Evolutionary conservation across 1,140 invertebrate genomes (phyloP).

Genomic region (Diabrotica undecimpunctata): DNA sequence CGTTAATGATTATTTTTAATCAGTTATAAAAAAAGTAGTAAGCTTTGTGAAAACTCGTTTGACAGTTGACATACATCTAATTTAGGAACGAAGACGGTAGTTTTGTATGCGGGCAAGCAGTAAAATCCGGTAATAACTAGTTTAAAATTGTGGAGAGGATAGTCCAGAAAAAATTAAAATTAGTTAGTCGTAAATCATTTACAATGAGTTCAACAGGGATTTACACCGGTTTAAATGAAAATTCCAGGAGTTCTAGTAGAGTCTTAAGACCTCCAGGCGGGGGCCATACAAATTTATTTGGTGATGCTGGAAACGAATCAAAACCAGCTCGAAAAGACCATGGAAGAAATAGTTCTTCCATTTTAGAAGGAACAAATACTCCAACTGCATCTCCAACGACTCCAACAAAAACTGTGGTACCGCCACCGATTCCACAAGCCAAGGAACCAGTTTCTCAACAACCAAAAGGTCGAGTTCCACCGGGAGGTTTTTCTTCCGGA

Average conservation of each 20-base stretch:
- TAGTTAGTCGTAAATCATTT: neutral
- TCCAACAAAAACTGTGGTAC: slow-evolving; percentile 3
- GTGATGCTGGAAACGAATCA: slow-evolving; percentile 19
- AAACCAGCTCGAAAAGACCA: slow-evolving; percentile 25
- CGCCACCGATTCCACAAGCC: neutral
- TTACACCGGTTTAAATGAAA: slow-evolving; percentile 32
- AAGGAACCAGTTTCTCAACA: slow-evolving; percentile 16
- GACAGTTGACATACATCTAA: neutral
- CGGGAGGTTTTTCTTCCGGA: slow-evolving; percentile 43
- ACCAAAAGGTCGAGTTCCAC: slow-evolving; percentile 35
- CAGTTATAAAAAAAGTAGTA: too few species aligned
- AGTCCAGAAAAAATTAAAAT: neutral
- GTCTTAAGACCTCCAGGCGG: slow-evolving; percentile 45
- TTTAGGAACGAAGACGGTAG: neutral
- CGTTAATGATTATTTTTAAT: too few species aligned
- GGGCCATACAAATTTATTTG: slow-evolving; percentile 44
- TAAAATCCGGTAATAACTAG: neutral
- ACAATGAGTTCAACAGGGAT: slow-evolving; percentile 43
- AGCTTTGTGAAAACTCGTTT: neutral
- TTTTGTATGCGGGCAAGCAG: neutral
- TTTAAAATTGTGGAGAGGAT: neutral
- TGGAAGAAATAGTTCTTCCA: slow-evolving; percentile 33
- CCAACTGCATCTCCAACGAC: neutral
- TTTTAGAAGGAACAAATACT: slow-evolving; percentile 28
- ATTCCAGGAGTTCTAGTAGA: slow-evolving; percentile 40